Evolutionary conservation across 2,113 vertebrate species (phyloP), one percentile per base, ranked within the genome.

Genomic region (Megaleporinus macrocephalus): DNA sequence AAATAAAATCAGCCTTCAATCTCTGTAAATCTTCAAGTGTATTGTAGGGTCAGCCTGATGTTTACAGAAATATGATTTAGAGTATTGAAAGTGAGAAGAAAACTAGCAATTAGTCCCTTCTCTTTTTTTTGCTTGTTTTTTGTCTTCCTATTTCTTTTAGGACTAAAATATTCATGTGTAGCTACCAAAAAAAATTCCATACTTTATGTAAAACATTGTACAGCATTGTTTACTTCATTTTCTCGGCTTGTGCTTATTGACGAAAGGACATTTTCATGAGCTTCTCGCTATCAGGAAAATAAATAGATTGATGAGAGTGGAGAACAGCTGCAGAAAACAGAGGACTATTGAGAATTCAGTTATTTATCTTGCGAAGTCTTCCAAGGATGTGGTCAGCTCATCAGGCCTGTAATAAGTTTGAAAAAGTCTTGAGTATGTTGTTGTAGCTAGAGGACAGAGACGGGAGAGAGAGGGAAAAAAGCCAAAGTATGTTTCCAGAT

Each of bases 351-450:
- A 93, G 89, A 89, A 90, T 92, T 92, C 88, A 92, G 90, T 93
- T 93, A 93, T 93, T 92, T 93, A 89, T 91, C 89, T 90, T 91
- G 87, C 89, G 87, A 91, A 89, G 90, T 92, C 90, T 91, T 91
- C 88, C 89, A 88, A 90, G 88, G 90, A 92, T 91, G 90, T 91
- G 91, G 91, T 92, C 90, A 90, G 88, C 87, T 90, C 89, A 88
- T 91, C 90, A 89, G 89, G 86, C 85, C 91, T 89, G 85, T 87
- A 90, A 91, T 90, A 90, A 88, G 88, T 24, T 75, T 51, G 22
- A 41, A 72, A 27, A 55, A 72, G 79, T 41, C n/a, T 26, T 26
- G 26, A 76, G 47, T 33, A 76, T 72, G 80, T 41, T 76, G 74
- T 74, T 79, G 27, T 41, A 78, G 70, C 65, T 79, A 66, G 75